Evolutionary conservation across 2,888 invertebrate genomes (phyloP), one percentile per base, ranked within the genome.

Genomic region (Netelia melanura): DNA sequence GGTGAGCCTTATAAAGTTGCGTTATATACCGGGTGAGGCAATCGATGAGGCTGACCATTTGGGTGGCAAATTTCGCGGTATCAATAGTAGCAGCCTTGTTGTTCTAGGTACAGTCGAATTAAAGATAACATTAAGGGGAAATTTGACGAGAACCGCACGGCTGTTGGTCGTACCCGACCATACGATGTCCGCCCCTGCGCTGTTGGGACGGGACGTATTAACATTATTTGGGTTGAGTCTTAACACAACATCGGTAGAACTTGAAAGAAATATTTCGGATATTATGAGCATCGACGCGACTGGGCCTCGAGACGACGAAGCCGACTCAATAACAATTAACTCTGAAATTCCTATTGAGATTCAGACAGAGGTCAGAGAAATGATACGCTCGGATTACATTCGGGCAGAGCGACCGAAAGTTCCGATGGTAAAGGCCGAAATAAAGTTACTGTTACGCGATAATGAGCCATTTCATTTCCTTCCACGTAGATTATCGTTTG

Each of bases 401-500:
- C 38, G 64, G 30, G 21, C 81, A 10, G 52, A 74, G 43, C 56
- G 71, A 0, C 83, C 85, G 1, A 54, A 70, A 3, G 48, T 54
- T 30, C 75, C 85, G 17, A 38, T 84, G 38, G 52, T 61, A 9
- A 77, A 74, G 8, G 65, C 71, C 6, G 85, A 86, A 54, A 61
- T 86, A 23, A 74, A 56, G 23, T 52, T 86, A 23, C 30, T 21
- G 3, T 70, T 85, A 25, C 86, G 71, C 58, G 76, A 81, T 52
- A 70, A 84, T 23, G 64, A 84, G 17, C 85, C 81, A 1, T 86
- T 86, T 62, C 75, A 85, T 30, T 84, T 64, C n/a, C 17, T 21
- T 17, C 83, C 87, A 5, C 74, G 85, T 21, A 54, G 86, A 74
- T 56, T 87, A 11, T 71, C 86, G n/a, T 87, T 62, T 62, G 71